phyloP scores from a whole-genome alignment of 2,113 vertebrate genomes.

The Sebastes schlegelii region DNA sequence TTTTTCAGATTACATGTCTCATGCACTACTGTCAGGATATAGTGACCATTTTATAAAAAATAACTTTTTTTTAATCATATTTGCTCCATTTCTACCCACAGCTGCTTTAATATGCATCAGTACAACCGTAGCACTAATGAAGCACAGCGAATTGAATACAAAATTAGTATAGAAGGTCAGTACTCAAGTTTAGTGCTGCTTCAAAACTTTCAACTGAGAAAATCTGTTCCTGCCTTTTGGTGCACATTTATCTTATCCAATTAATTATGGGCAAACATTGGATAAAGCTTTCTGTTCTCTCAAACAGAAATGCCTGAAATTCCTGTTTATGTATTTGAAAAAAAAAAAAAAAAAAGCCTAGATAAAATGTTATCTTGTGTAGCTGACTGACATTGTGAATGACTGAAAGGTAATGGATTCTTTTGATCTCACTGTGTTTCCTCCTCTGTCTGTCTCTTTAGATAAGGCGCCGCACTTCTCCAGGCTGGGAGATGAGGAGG shows the following conservation, averaged over 20 bases:
- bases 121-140: not conserved
- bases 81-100: no score
- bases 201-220: not conserved
- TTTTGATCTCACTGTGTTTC: conserved; percentile 37
- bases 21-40: no score
- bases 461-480: conserved; percentile 97
- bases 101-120: not conserved
- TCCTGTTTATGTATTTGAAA: conserved; percentile 21
- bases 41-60: no score
- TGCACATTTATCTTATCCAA: not conserved
- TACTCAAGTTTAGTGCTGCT: not conserved
- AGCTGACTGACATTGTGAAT: conserved; percentile 22
- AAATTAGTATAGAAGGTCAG: not conserved
- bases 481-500: conserved; percentile 95
- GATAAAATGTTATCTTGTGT: conserved; percentile 15
- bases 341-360: conserved; percentile 1
- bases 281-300: not conserved
- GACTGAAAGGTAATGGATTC: conserved; percentile 45
- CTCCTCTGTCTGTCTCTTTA: conserved; percentile 69
- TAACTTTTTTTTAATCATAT: no score
- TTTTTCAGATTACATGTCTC: no score
- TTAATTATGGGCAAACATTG: conserved; percentile 7
- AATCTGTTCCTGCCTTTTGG: not conserved
- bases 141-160: not conserved
- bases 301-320: conserved; percentile 15